Evolutionary conservation across 2,113 vertebrate genomes (phyloP).

Genomic region (Macroglossus sobrinus): DNA sequence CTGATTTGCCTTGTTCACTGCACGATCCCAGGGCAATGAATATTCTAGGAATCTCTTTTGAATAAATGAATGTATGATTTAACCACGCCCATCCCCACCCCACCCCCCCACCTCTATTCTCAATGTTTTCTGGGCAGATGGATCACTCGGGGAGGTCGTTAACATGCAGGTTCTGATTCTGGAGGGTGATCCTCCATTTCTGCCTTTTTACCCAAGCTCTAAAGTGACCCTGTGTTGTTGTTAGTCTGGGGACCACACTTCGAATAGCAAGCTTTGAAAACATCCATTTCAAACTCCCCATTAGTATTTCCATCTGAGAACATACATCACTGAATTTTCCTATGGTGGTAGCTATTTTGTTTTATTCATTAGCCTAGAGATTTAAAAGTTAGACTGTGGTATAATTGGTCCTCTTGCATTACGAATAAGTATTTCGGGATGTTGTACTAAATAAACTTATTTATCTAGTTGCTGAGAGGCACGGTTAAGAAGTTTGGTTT

Average conservation of each 20-base stretch:
- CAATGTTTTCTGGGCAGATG: not conserved
- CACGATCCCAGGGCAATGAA: not conserved
- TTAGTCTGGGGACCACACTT: not conserved
- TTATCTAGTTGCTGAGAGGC: not conserved
- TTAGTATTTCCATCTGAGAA: not conserved
- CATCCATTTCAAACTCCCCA: not conserved
- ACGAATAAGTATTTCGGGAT: not conserved
- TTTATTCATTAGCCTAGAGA: not conserved
- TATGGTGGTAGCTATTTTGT: not conserved
- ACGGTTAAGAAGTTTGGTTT: not conserved
- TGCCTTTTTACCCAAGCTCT: not conserved
- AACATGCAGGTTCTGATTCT: slow-evolving; percentile 20
- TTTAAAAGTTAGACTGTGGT: not conserved
- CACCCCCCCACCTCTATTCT: not conserved
- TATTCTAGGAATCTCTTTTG: not conserved
- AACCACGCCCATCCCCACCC: not conserved
- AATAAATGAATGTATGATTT: not conserved
- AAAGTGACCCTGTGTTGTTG: not conserved
- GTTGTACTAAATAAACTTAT: not conserved
- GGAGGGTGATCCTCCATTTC: not conserved
- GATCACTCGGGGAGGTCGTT: not conserved
- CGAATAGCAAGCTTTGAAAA: not conserved
- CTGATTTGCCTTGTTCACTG: not conserved
- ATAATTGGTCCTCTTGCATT: not conserved
- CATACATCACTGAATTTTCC: not conserved